Percentiles rank a stretch among this genome's conserved stretches.
Conservation (phyloP, 2,113 vertebrate species). For the Emydocephalus ijimae region DNA sequence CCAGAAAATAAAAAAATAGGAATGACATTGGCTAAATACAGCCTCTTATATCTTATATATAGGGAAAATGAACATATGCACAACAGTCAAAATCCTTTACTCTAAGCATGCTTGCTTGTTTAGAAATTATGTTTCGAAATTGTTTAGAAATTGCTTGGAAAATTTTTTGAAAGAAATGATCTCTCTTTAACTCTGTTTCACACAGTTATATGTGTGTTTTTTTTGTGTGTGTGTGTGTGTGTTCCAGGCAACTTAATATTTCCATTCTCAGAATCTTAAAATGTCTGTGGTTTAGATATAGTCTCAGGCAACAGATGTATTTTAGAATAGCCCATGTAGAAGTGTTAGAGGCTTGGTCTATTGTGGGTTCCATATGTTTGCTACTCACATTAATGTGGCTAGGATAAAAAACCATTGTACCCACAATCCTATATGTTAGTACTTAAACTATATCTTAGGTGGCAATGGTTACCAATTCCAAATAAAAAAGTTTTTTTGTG, state of each 20-base stretch:
- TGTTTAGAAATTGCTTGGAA: slow-evolving; percentile 11
- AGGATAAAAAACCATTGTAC: slow-evolving; percentile 72
- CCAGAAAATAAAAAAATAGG: not conserved
- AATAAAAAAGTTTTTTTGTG: slow-evolving; percentile 44
- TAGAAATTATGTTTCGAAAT: no score
- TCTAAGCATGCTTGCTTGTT: slow-evolving; percentile 38
- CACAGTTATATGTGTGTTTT: not conserved
- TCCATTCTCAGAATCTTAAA: slow-evolving; percentile 60
- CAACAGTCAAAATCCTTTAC: not conserved
- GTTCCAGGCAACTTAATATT: slow-evolving; percentile 17
- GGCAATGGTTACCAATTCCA: slow-evolving; percentile 60
- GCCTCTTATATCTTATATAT: not conserved
- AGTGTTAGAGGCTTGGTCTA: slow-evolving; percentile 65
- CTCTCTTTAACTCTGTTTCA: slow-evolving; percentile 46
- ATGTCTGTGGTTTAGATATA: slow-evolving; percentile 71
- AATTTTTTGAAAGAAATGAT: slow-evolving; percentile 60
- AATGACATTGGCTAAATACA: not conserved
- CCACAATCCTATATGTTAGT: slow-evolving; percentile 63
- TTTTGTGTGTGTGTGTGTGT: not conserved
- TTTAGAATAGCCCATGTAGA: slow-evolving; percentile 66
- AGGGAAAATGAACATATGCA: not conserved
- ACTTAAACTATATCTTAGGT: slow-evolving; percentile 56
- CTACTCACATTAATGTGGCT: slow-evolving; percentile 73
- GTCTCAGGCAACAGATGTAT: slow-evolving; percentile 64
- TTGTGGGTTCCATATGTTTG: slow-evolving; percentile 76